A percentile compares a stretch with the other conserved stretches of the same genome.
Evolutionary conservation across 2,888 invertebrate genomes (phyloP).

Genomic region (Clepsis dumicolana): DNA sequence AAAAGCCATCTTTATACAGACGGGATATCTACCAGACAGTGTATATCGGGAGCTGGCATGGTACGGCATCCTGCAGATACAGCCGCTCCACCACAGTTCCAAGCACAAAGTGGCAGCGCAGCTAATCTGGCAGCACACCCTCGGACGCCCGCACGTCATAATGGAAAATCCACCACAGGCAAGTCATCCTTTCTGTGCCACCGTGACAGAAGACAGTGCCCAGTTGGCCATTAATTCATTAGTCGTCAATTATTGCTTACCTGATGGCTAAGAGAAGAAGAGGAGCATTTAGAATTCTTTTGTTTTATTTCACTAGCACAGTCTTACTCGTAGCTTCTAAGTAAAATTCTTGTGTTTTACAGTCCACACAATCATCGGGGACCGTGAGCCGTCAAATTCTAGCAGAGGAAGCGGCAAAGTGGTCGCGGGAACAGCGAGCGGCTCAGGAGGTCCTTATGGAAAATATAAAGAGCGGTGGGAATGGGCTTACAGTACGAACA

Average conservation of each 20-base stretch:
- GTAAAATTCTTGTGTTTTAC: slow-evolving; percentile 44
- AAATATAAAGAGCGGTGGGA: slow-evolving; percentile 80
- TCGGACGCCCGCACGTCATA: slow-evolving; percentile 80
- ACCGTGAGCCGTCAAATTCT: slow-evolving; percentile 78
- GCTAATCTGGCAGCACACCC: slow-evolving; percentile 80
- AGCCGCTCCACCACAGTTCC: slow-evolving; percentile 76
- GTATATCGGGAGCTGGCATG: slow-evolving; percentile 81
- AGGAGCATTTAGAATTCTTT: too few species aligned
- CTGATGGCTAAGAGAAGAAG: background rate
- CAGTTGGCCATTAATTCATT: too few species aligned
- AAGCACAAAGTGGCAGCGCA: slow-evolving; percentile 79
- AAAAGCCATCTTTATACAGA: slow-evolving; percentile 61
- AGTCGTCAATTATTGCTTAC: too few species aligned
- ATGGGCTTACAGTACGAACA: slow-evolving; percentile 77
- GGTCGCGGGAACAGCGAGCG: slow-evolving; percentile 79
- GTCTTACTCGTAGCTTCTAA: background rate
- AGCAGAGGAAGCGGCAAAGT: slow-evolving; percentile 81
- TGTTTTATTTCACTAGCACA: background rate
- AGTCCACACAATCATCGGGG: slow-evolving; percentile 79
- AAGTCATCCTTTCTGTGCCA: slow-evolving; percentile 25
- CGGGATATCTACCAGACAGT: slow-evolving; percentile 79
- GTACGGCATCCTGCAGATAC: slow-evolving; percentile 81
- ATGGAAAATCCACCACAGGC: slow-evolving; percentile 81
- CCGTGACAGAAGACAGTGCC: too few species aligned
- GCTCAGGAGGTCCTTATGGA: slow-evolving; percentile 81